Percentiles rank a stretch among this genome's conserved stretches.
phyloP scores from a whole-genome alignment of 2,888 invertebrate genomes.

The Napeogenes inachia region DNA sequence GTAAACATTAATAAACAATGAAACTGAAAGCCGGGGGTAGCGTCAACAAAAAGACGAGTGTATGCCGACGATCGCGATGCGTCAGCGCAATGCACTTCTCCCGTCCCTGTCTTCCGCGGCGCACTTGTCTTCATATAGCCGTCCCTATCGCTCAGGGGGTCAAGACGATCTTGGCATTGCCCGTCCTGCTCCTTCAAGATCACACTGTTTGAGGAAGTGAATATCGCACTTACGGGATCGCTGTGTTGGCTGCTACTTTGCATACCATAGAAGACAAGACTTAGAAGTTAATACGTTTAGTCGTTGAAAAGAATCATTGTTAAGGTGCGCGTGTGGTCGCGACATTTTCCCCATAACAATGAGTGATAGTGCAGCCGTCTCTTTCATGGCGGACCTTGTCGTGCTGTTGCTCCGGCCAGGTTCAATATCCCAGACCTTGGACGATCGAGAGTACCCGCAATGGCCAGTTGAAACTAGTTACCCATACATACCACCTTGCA shows the following conservation, averaged over 20 bases:
- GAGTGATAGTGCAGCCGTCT: conserved; percentile 72
- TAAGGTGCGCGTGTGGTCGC: conserved; percentile 62
- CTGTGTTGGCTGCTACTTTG: conserved; percentile 49
- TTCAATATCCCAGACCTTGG: conserved; percentile 77
- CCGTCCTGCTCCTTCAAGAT: conserved; percentile 37
- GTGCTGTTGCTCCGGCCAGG: conserved; percentile 70
- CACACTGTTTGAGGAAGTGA: conserved; percentile 63
- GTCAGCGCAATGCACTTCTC: conserved; percentile 69
- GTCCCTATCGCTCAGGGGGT: conserved; percentile 39
- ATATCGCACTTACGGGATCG: conserved; percentile 56
- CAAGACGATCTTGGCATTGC: conserved; percentile 28
- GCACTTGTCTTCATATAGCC: conserved; percentile 53
- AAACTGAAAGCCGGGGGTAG: conserved; percentile 61
- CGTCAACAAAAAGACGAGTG: conserved; percentile 55
- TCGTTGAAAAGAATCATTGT: conserved; percentile 50
- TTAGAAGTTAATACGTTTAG: conserved; percentile 55
- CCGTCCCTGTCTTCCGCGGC: conserved; percentile 38
- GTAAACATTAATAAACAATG: conserved; percentile 51
- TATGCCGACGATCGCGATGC: conserved; percentile 65
- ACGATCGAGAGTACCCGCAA: conserved; percentile 59
- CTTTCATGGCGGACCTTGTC: conserved; percentile 66
- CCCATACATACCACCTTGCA: conserved; percentile 59
- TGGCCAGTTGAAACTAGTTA: conserved; percentile 67
- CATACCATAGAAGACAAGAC: conserved; percentile 56
- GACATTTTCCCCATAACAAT: conserved; percentile 73